Evolutionary conservation across 2,113 vertebrate species (phyloP).

Genomic region (Elachura formosa): DNA sequence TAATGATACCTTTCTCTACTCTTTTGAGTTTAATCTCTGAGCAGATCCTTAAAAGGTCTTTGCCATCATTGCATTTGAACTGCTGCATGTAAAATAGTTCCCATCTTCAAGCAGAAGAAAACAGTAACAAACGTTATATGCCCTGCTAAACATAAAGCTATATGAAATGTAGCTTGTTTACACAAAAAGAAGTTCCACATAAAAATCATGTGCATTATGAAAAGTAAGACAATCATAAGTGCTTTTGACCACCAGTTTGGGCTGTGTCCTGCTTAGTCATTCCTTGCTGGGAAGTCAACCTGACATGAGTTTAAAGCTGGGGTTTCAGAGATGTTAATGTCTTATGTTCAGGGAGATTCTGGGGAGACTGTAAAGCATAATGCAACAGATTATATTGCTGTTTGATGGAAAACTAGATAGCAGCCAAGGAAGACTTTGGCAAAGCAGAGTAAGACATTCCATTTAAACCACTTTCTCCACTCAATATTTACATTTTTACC

Average conservation of each 20-base stretch:
- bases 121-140: not conserved
- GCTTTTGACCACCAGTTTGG: not conserved
- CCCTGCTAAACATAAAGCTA: not conserved
- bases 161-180: not conserved
- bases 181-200: not conserved
- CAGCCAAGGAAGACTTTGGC: not conserved
- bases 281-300: not conserved
- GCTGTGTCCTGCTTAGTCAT: not conserved
- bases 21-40: not conserved
- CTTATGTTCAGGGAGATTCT: not conserved
- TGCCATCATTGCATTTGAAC: not conserved
- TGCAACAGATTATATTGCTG: not conserved
- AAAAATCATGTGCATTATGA: not conserved
- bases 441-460: not conserved
- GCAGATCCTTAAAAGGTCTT: not conserved
- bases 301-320: not conserved
- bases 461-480: not conserved
- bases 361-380: not conserved
- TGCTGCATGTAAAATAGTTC: not conserved
- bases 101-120: not conserved
- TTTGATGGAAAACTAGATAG: not conserved
- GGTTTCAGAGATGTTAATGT: not conserved
- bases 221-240: not conserved
- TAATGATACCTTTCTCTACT: not conserved
- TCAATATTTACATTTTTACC: not conserved